Evolutionary conservation across 92 coral and sea anemone genomes (phyloP).

Genomic region (Montipora capitata): DNA sequence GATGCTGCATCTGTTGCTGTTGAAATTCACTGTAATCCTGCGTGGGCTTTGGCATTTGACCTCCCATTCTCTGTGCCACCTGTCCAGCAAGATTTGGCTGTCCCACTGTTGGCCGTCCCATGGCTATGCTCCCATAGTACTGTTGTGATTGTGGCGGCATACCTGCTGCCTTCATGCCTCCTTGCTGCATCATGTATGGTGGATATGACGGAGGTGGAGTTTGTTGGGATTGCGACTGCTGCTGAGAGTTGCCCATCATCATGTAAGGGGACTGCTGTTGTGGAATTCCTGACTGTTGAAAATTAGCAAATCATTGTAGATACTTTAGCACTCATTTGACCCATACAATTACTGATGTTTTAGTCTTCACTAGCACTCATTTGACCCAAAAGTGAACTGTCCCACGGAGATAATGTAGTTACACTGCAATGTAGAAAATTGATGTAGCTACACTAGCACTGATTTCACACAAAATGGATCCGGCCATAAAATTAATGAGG

Average conservation of each 20-base stretch:
- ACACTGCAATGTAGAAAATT: too few species aligned
- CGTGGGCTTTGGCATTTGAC: constrained; percentile 70
- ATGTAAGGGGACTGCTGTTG: constrained; percentile 79
- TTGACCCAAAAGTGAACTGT: too few species aligned
- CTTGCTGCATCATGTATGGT: constrained; percentile 75
- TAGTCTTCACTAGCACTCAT: too few species aligned
- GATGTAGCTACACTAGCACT: too few species aligned
- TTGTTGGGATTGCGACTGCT: constrained; percentile 67
- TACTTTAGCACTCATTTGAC: background rate
- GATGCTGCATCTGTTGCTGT: constrained; percentile 81
- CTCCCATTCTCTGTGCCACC: constrained; percentile 60
- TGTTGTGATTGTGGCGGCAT: constrained; percentile 64
- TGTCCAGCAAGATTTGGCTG: constrained; percentile 56
- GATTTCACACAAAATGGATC: too few species aligned
- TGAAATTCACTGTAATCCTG: constrained; percentile 81
- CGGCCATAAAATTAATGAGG: too few species aligned
- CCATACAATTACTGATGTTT: too few species aligned
- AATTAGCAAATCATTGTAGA: background rate
- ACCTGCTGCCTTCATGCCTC: constrained; percentile 75
- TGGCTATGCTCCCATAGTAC: constrained; percentile 78
- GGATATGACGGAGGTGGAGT: constrained; percentile 39
- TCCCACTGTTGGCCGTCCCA: constrained; percentile 61
- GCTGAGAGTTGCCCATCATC: constrained; percentile 65
- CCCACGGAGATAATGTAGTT: too few species aligned
- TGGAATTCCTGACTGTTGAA: constrained; percentile 72